These are phyloP conservation scores for Otus scops DNA, from an alignment of 2,797 vertebrate species.

Conservation along the genomic window DNA sequence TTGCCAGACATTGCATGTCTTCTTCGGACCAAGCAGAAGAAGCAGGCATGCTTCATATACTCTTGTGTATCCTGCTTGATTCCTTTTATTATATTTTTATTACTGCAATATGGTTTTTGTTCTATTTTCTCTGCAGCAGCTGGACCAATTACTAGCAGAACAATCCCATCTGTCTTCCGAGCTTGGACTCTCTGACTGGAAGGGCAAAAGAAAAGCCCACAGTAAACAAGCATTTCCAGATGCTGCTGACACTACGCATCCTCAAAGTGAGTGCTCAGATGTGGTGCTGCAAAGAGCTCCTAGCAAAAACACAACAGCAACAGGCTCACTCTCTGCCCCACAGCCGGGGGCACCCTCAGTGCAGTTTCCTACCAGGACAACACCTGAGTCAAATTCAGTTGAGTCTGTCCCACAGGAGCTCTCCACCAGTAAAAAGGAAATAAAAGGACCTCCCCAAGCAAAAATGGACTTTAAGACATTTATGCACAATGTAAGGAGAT, in stretches of 20 bases:
- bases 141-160: conserved; percentile 65
- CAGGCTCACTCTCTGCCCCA: neutral
- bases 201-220: conserved; percentile 3
- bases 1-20: neutral
- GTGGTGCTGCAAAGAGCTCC: neutral
- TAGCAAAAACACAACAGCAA: neutral
- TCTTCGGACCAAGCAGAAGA: neutral
- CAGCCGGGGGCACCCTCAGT: neutral
- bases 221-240: neutral
- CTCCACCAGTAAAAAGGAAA: neutral
- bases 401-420: neutral
- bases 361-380: neutral
- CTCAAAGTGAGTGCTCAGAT: neutral
- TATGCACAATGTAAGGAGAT: conserved; percentile 7
- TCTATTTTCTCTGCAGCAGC: conserved; percentile 63
- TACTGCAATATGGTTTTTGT: conserved; percentile 8
- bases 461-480: conserved; percentile 30
- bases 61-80: conserved; percentile 21
- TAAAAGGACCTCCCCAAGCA: neutral
- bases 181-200: conserved; percentile 39
- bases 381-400: neutral
- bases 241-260: neutral
- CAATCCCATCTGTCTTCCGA: conserved; percentile 43
- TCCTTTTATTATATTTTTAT: conserved; percentile 55
- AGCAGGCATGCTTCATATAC: conserved; percentile 16